Evolutionary conservation across 2,888 invertebrate species (phyloP).

Genomic region (Pollenia angustigena): DNA sequence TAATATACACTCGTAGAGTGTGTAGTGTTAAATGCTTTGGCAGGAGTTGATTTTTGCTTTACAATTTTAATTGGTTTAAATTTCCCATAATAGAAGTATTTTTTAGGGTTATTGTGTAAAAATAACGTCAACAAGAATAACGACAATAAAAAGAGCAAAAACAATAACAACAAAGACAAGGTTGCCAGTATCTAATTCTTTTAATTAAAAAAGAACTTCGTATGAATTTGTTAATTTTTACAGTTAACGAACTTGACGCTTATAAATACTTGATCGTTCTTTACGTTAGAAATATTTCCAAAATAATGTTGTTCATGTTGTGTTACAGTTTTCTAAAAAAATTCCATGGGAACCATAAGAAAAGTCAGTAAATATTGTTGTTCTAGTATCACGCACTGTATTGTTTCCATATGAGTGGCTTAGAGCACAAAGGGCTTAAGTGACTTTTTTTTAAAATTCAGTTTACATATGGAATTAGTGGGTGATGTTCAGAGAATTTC

Average conservation of each 20-base stretch:
- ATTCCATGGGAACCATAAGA: background rate
- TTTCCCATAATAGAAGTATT: constrained; percentile 58
- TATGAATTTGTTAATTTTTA: constrained; percentile 18
- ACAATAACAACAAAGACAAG: constrained; percentile 35
- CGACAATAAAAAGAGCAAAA: background rate
- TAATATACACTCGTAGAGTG: constrained; percentile 72
- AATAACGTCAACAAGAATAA: constrained; percentile 21
- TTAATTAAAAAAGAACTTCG: constrained; percentile 46
- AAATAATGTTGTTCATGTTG: constrained; percentile 10
- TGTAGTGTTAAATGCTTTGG: constrained; percentile 48
- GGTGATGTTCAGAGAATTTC: too few relatives aligned
- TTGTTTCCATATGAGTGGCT: background rate
- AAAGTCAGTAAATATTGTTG: background rate
- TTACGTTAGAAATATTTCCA: background rate
- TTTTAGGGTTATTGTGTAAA: constrained; percentile 53
- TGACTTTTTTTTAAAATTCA: too few relatives aligned
- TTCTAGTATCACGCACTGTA: constrained; percentile 3
- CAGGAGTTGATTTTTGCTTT: constrained; percentile 58
- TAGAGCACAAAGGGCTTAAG: too few relatives aligned
- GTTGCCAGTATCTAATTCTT: constrained; percentile 53
- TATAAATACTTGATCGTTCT: constrained; percentile 1
- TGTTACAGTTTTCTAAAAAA: constrained; percentile 7
- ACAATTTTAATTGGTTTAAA: constrained; percentile 66
- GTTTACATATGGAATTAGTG: too few relatives aligned
- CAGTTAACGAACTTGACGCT: constrained; percentile 36